Evolutionary conservation across 2,888 invertebrate genomes (phyloP), one percentile per base, ranked within the genome.

Genomic region (Leistus spinibarbis): DNA sequence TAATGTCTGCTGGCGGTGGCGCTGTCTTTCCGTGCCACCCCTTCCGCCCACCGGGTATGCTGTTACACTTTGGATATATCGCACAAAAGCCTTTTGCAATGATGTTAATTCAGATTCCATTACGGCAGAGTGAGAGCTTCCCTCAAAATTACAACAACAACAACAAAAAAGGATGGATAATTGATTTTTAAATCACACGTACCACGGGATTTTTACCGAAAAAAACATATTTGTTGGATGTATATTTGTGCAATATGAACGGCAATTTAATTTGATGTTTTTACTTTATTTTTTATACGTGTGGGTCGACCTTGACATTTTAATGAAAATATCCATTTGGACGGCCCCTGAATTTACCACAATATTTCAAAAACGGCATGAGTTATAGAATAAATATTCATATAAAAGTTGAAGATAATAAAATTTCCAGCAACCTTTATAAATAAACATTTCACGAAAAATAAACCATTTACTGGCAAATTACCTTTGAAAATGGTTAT

Each of bases 1-100:
- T 40, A 40, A n/a, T n/a, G n/a, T n/a, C n/a, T 40, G 7, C 3
- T 24, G 24, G 7, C 7, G 24, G 13, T 40, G 13, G 10, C 13
- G 40, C 40, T 40, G 40, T 27, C 27, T 27, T 27, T 27, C 24
- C 13, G 56, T 24, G 64, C 16, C 1, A 9, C 13, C 13, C 24
- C 13, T 23, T 24, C 64, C 16, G 17, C 20, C 13, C 13, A 17
- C 2, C 20, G 57, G 16, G 2, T 20, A 17, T 60, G 60, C 22
- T 9, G 57, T 65, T 54, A 72, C 72, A 64, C 65, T 72, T 73
- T 67, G 60, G 73, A 60, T 73, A 67, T 62, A 73, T 73, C 23
- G 53, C 40, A 73, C 67, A 73, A 73, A 73, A 73, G 73, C 67
- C 60, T 67, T 57, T 73, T 67, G 73, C 67, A 73, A 73, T 66